Evolutionary conservation across 1,140 invertebrate genomes (phyloP), one percentile per base, ranked within the genome.

Genomic region (Zaprionus taronus): DNA sequence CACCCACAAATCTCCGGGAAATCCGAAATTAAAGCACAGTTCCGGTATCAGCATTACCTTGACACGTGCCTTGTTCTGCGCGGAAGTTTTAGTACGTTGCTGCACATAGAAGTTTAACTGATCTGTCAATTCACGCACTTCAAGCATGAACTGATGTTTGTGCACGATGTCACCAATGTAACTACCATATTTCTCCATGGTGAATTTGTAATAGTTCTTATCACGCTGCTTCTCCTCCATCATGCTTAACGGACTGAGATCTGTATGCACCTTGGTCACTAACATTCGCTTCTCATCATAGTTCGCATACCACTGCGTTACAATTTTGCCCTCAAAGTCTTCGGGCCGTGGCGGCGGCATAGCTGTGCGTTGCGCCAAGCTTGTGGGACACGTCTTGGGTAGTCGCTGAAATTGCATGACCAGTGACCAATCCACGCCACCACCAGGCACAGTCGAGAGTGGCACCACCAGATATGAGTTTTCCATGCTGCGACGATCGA

Each of bases 1-100:
- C 11, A 98, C 94, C 98, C 98, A 99, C 28, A 99, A 94, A 7
- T 96, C 94, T 2, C 97, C 96, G 1, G 98, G 96, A 92, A 98
- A 98, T 2, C 96, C 95, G 91, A 98, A 96, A 73, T 96, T 96
- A 26, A 95, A 94, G 92, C 98, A 98, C 36, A 99, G 94, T 93
- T 99, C 99, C 0, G 98, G 98, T 44, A 99, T 95, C 0, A 92
- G 76, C 12, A 99, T 94, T 79, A 93, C 69, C 15, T 70, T 81
- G 9, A 61, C 53, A 9, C 81, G 78, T 0, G 79, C 55, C 44
- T 85, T 90, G 12, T 65, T 86, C 47, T 65, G 56, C 0, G 64
- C 65, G 0, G 75, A 77, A 0, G 55, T 31, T 24, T 83, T 91
- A 0, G 47, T 31, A 0, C 66, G 64, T 22, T 94, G 61, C 95